Conservation (phyloP, 2,113 vertebrate genomes). For the Andinoacara biseriatus region DNA sequence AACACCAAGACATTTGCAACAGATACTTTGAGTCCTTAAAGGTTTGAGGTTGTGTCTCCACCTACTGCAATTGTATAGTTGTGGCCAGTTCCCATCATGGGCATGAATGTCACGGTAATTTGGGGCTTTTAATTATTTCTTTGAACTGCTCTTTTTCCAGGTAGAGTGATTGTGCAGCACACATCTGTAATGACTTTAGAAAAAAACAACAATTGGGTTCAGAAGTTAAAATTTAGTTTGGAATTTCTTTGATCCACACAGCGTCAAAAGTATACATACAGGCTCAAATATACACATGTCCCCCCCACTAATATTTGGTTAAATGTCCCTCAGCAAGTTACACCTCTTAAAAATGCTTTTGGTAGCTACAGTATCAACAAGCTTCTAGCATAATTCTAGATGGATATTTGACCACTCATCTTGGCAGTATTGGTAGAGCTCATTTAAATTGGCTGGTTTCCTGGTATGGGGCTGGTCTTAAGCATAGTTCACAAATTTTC, state of each 20-base stretch:
- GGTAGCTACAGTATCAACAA: fast-evolving
- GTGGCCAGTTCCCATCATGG: neutral
- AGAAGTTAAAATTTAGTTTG: neutral
- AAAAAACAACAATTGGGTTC: neutral
- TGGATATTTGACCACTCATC: too few species aligned
- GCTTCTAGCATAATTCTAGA: neutral
- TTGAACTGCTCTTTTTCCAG: neutral
- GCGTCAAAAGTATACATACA: neutral
- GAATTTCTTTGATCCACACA: neutral
- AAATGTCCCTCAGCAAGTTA: neutral
- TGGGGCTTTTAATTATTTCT: neutral
- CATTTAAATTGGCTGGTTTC: neutral
- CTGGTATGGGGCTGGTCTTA: neutral
- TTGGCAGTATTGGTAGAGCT: neutral
- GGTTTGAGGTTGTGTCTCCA: too few species aligned
- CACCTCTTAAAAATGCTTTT: neutral
- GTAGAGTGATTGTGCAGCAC: neutral
- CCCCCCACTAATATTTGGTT: neutral
- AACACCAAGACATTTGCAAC: neutral
- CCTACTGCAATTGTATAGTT: neutral
- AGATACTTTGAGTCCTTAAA: neutral
- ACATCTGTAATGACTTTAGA: neutral
- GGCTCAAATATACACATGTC: neutral
- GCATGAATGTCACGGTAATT: neutral
- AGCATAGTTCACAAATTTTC: neutral